phyloP scores from a whole-genome alignment of 2,888 invertebrate species.

The Tethea ocularis region DNA sequence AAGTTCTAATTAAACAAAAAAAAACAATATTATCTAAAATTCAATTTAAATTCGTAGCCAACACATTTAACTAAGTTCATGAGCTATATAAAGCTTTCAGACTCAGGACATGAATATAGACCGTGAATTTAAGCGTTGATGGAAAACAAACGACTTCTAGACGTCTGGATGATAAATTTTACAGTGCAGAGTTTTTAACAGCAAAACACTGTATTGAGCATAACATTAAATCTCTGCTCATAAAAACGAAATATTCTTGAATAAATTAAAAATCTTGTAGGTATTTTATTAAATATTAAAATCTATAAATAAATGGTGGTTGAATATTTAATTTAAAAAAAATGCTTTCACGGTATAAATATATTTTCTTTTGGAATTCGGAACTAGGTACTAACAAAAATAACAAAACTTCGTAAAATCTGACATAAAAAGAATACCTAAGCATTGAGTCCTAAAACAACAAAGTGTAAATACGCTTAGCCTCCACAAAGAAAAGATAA shows the following conservation, averaged over 20 bases:
- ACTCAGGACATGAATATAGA: constrained; percentile 1
- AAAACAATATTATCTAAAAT: background rate
- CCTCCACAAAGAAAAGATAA: background rate
- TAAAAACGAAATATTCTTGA: no score
- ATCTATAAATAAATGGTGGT: no score
- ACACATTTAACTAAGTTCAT: background rate
- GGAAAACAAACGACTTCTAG: background rate
- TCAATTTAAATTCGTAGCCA: background rate
- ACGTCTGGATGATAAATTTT: background rate
- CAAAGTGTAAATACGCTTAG: background rate
- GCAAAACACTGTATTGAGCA: background rate
- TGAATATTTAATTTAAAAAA: no score
- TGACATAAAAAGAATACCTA: no score
- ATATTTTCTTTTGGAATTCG: no score
- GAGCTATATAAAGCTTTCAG: background rate
- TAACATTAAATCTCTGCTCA: background rate
- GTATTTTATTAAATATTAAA: no score
- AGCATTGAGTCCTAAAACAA: background rate
- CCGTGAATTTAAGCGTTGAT: constrained; percentile 1
- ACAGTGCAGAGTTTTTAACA: background rate
- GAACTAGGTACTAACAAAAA: no score
- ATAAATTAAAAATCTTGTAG: no score
- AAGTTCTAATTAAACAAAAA: background rate
- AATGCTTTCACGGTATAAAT: no score
- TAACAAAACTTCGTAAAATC: no score